Evolutionary conservation across 2,113 vertebrate genomes (phyloP).

Genomic region (Malurus elegans): DNA sequence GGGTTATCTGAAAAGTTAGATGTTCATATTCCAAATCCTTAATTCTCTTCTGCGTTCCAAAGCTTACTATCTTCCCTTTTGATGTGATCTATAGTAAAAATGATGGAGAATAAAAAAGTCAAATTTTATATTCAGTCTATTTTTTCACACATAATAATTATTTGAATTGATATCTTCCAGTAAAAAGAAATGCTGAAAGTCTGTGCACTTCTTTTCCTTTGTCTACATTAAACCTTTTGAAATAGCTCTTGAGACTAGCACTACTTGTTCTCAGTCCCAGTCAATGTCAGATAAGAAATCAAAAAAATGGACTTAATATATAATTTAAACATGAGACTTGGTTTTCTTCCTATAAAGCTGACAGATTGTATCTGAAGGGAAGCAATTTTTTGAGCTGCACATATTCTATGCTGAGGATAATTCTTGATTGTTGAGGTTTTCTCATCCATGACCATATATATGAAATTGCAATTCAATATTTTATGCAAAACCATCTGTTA

Average conservation of each 20-base stretch:
- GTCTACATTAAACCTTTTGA: neutral
- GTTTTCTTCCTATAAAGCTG: neutral
- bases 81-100: slow-evolving; percentile 74
- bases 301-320: neutral
- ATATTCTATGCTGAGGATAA: neutral
- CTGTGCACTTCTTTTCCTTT: neutral
- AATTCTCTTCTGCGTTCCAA: slow-evolving; percentile 61
- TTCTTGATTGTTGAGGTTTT: neutral
- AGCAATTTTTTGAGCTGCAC: neutral
- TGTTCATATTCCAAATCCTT: slow-evolving; percentile 60
- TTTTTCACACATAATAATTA: neutral
- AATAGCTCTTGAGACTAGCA: neutral
- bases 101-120: neutral
- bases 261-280: neutral
- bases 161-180: neutral
- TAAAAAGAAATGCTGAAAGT: neutral
- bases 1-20: slow-evolving; percentile 79
- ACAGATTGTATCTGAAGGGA: neutral
- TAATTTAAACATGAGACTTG: neutral
- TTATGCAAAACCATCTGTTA: neutral
- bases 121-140: neutral
- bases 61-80: slow-evolving; percentile 81
- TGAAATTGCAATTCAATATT: neutral
- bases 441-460: neutral
- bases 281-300: neutral